Conservation (phyloP, 1,140 invertebrate genomes). For the Littorina saxatilis region DNA sequence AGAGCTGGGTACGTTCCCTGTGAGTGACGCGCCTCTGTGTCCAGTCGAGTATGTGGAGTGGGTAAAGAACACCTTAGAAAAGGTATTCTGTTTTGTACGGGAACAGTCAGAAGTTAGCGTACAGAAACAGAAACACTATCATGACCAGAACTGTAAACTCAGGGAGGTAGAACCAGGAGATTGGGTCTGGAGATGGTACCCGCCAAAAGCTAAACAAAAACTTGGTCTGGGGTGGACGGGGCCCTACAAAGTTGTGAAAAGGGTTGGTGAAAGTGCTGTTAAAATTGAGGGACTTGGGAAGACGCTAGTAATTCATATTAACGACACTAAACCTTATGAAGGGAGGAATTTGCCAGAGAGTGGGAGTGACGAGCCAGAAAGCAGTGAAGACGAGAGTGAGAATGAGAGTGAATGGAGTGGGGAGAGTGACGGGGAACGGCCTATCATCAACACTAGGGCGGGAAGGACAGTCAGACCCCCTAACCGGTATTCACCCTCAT, state of each 20-base stretch:
- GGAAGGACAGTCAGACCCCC: no score
- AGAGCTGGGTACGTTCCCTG: conserved; percentile 12
- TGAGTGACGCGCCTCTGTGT: conserved; percentile 10
- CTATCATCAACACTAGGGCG: no score
- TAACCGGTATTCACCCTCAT: no score
- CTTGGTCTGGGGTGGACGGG: conserved; percentile 44
- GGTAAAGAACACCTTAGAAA: conserved; percentile 31
- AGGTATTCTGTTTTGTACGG: conserved; percentile 1
- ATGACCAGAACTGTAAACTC: conserved; percentile 36
- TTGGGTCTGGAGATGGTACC: conserved; percentile 50
- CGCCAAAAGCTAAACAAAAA: conserved; percentile 42
- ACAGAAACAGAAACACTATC: conserved; percentile 34
- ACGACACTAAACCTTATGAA: no score
- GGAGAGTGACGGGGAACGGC: no score
- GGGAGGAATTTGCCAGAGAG: no score
- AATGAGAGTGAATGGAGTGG: no score
- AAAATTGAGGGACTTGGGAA: no score
- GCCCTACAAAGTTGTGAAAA: conserved; percentile 43
- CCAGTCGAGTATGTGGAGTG: conserved; percentile 33
- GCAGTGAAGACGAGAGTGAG: no score
- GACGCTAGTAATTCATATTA: no score
- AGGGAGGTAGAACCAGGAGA: conserved; percentile 11
- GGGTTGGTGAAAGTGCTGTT: neutral
- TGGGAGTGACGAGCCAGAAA: no score
- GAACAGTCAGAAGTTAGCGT: neutral